Evolutionary conservation across 2,888 invertebrate species (phyloP).

Genomic region (Thecocarcelia acutangulata): DNA sequence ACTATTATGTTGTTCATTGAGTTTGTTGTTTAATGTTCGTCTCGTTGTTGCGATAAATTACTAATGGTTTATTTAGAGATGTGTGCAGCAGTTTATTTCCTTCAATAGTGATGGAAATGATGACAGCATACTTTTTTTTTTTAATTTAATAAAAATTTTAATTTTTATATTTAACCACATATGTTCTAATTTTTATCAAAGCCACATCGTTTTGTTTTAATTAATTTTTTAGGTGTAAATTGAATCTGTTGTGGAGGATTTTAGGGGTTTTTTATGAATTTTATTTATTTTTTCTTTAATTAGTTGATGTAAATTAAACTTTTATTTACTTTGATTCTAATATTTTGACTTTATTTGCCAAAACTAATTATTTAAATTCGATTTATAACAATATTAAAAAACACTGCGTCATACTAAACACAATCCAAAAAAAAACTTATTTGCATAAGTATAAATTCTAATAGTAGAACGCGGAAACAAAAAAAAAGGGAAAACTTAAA

Average conservation of each 20-base stretch:
- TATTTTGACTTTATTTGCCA: conserved; percentile 38
- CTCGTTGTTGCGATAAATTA: conserved; percentile 40
- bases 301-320: conserved; percentile 32
- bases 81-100: conserved; percentile 19
- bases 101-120: conserved; percentile 35
- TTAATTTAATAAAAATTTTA: conserved; percentile 16
- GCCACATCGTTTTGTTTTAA: conserved; percentile 63
- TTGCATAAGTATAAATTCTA: not conserved
- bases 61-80: conserved; percentile 12
- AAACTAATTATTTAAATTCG: conserved; percentile 41
- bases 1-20: conserved; percentile 10
- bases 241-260: no score
- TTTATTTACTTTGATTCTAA: conserved; percentile 35
- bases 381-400: conserved; percentile 53
- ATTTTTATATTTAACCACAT: conserved; percentile 53
- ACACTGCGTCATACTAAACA: conserved; percentile 7
- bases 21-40: not conserved
- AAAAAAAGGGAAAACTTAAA: conserved; percentile 7
- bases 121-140: conserved; percentile 33
- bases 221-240: conserved; percentile 20
- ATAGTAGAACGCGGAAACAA: conserved; percentile 12
- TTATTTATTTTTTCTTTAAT: conserved; percentile 19
- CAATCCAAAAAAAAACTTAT: conserved; percentile 23
- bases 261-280: conserved; percentile 47
- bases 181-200: conserved; percentile 66